Conservation (phyloP, 2,113 vertebrate species). For the Theristicus caerulescens region DNA sequence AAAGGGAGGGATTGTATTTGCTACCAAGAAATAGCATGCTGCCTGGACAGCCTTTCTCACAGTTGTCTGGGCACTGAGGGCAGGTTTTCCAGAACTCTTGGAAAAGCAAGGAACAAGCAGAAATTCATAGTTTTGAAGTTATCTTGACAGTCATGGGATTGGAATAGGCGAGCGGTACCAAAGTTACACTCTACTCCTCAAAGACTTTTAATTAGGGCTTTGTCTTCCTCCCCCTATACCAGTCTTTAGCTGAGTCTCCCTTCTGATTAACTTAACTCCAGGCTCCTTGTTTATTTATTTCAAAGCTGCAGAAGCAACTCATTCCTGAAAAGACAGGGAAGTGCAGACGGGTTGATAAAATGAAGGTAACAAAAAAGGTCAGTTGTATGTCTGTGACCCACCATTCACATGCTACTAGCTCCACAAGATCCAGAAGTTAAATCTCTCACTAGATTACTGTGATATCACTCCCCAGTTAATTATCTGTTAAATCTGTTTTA, state of each 20-base stretch:
- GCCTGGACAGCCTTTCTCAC: neutral
- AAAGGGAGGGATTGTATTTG: neutral
- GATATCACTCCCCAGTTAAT: neutral
- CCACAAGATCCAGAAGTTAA: neutral
- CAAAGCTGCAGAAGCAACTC: neutral
- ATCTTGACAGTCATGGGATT: neutral
- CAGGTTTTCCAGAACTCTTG: conserved; percentile 20
- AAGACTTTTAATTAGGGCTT: neutral
- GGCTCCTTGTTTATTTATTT: neutral
- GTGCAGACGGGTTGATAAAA: neutral
- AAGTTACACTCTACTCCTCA: neutral
- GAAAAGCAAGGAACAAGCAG: neutral
- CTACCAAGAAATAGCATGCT: neutral
- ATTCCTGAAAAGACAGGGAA: neutral
- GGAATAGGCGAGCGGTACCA: neutral
- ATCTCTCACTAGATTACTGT: neutral
- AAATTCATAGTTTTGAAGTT: neutral
- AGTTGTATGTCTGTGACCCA: neutral
- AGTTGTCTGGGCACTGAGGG: neutral
- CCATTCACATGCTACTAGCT: neutral
- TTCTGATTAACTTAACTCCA: neutral
- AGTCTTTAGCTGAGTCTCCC: neutral
- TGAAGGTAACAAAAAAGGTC: neutral
- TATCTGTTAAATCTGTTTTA: neutral
- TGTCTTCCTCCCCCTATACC: neutral